Conservation (phyloP, 2,888 invertebrate genomes). For the Perdita meconis region DNA sequence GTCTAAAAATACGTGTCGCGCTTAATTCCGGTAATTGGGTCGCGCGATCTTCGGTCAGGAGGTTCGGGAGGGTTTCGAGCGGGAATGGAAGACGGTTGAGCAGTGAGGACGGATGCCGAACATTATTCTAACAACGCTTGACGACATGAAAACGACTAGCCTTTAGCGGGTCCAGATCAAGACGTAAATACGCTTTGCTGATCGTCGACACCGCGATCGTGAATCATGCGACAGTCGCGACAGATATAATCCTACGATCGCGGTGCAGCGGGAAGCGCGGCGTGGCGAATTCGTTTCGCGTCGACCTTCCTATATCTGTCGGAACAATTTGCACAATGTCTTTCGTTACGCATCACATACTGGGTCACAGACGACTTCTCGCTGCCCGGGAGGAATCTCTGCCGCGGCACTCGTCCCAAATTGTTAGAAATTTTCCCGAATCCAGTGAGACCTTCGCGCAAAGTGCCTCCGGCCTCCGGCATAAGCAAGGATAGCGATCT, state of each 20-base stretch:
- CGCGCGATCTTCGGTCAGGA: slow-evolving; percentile 30
- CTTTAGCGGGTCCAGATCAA: slow-evolving; percentile 12
- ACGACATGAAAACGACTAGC: slow-evolving; percentile 32
- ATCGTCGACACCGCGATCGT: slow-evolving; percentile 16
- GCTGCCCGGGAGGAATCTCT: background rate
- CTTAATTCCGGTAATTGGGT: slow-evolving; percentile 51
- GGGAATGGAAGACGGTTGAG: slow-evolving; percentile 11
- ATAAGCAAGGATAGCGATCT: too few species aligned
- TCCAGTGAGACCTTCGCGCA: background rate
- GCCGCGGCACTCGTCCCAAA: background rate
- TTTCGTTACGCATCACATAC: background rate
- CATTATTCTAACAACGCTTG: slow-evolving; percentile 55
- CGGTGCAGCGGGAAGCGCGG: background rate
- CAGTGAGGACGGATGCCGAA: slow-evolving; percentile 44
- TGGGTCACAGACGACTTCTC: background rate
- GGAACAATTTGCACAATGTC: background rate
- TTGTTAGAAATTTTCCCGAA: background rate
- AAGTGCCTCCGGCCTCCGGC: too few species aligned
- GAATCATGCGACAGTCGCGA: slow-evolving; percentile 32
- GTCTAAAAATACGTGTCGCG: slow-evolving; percentile 49
- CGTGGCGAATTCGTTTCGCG: background rate
- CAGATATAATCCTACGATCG: slow-evolving; percentile 14
- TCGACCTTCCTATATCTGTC: too few species aligned
- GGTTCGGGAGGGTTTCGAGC: slow-evolving; percentile 12
- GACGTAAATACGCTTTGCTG: slow-evolving; percentile 20